A percentile compares a stretch with the other conserved stretches of the same genome.
phyloP scores from a whole-genome alignment of 2,888 invertebrate species.

The Drosophila ustulata region DNA sequence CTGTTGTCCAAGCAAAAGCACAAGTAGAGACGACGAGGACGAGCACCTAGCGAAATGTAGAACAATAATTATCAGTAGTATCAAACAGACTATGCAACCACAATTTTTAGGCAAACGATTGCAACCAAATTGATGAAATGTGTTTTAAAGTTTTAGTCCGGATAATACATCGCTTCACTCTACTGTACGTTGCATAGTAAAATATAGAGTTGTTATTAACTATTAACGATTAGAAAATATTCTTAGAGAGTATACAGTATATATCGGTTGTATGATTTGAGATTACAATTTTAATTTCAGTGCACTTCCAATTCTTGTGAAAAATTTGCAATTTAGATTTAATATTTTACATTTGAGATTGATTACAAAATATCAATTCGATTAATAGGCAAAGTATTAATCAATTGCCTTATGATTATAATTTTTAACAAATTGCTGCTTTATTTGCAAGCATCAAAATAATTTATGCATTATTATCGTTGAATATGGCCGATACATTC shows the following conservation, averaged over 20 bases:
- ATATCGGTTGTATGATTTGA: not conserved
- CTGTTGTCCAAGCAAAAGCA: slow-evolving; percentile 68
- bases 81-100: slow-evolving; percentile 4
- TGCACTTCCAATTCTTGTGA: not conserved
- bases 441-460: no score
- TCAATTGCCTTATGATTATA: no score
- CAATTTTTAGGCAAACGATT: not conserved
- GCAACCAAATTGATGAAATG: slow-evolving; percentile 15
- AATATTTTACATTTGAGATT: no score
- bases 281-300: not conserved
- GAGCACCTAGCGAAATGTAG: slow-evolving; percentile 23
- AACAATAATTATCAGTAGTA: slow-evolving; percentile 18
- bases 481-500: not conserved
- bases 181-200: not conserved
- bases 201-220: not conserved
- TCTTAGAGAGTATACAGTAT: not conserved
- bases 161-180: not conserved
- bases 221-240: no score
- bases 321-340: no score
- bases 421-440: no score
- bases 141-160: not conserved
- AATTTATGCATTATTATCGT: not conserved
- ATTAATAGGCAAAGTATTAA: no score
- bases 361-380: no score
- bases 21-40: slow-evolving; percentile 52